Conservation (phyloP, 2,888 invertebrate genomes). For the Cotesia congregata region DNA sequence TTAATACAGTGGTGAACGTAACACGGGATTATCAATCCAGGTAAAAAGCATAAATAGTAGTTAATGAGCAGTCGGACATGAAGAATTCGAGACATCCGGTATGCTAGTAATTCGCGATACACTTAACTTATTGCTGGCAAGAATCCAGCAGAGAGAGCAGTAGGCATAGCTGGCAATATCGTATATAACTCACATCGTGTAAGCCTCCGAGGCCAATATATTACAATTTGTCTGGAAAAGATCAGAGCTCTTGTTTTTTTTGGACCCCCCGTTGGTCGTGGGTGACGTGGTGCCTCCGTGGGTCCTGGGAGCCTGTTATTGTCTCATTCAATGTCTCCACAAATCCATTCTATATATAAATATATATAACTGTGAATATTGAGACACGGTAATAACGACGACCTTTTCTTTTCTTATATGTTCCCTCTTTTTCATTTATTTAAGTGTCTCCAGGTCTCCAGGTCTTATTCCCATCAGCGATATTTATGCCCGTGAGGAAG, state of each 20-base stretch:
- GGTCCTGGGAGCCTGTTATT: slow-evolving; percentile 39
- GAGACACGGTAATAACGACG: slow-evolving; percentile 38
- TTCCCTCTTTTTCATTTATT: background rate
- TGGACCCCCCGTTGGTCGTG: slow-evolving; percentile 55
- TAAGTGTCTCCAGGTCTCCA: slow-evolving; percentile 15
- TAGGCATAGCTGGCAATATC: slow-evolving; percentile 28
- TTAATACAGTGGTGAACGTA: too few species aligned
- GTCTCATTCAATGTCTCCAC: slow-evolving; percentile 23
- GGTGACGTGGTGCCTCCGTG: slow-evolving; percentile 40
- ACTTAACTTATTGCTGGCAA: slow-evolving; percentile 1
- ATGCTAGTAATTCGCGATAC: background rate
- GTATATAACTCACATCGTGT: slow-evolving; percentile 44
- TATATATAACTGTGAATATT: slow-evolving; percentile 33
- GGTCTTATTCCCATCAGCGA: slow-evolving; percentile 24
- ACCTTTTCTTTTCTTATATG: slow-evolving; percentile 15
- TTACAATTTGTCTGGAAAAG: slow-evolving; percentile 63
- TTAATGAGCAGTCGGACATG: background rate
- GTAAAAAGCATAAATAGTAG: background rate
- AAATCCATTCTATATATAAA: background rate
- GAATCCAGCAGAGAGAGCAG: background rate
- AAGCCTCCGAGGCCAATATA: slow-evolving; percentile 53
- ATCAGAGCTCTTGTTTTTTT: slow-evolving; percentile 46
- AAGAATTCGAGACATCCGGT: background rate
- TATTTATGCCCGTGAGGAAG: slow-evolving; percentile 46
- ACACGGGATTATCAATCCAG: background rate